These are phyloP conservation scores for Cephalotes varians DNA, from an alignment of 2,888 invertebrate genomes.

Conservation along the genomic window DNA sequence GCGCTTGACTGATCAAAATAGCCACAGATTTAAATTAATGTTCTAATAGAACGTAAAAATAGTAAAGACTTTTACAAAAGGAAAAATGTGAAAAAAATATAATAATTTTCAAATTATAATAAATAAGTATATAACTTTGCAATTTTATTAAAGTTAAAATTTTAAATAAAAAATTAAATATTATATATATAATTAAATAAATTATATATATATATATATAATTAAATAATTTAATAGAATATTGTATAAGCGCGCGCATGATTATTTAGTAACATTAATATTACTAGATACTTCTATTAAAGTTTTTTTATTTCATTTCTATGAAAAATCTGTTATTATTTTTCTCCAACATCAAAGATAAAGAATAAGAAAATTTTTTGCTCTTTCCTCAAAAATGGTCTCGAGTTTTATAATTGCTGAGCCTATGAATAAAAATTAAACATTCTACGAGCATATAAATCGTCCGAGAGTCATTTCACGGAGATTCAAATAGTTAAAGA, in stretches of 20 bases:
- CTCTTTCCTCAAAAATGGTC: background rate
- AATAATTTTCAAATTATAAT: conserved; percentile 3
- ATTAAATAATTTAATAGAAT: background rate
- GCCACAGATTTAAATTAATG: background rate
- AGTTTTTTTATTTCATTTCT: background rate
- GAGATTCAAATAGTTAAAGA: background rate
- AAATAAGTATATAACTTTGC: background rate
- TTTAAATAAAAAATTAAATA: background rate
- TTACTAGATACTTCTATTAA: background rate
- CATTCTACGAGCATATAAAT: background rate
- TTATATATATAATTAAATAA: too few relatives aligned
- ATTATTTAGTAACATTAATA: background rate
- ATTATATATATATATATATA: too few relatives aligned
- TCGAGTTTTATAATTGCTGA: background rate
- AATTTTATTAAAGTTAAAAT: background rate
- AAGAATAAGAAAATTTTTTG: background rate
- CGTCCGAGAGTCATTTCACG: conserved; percentile 53
- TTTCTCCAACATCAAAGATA: background rate
- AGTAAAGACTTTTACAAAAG: background rate
- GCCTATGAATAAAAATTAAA: conserved; percentile 12
- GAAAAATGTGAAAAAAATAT: background rate
- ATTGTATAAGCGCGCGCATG: background rate
- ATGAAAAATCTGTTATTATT: background rate
- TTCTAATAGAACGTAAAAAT: background rate
- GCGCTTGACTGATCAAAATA: background rate